Evolutionary conservation across 2,797 vertebrate genomes (phyloP).

Genomic region (Epinephelus malabaricus): DNA sequence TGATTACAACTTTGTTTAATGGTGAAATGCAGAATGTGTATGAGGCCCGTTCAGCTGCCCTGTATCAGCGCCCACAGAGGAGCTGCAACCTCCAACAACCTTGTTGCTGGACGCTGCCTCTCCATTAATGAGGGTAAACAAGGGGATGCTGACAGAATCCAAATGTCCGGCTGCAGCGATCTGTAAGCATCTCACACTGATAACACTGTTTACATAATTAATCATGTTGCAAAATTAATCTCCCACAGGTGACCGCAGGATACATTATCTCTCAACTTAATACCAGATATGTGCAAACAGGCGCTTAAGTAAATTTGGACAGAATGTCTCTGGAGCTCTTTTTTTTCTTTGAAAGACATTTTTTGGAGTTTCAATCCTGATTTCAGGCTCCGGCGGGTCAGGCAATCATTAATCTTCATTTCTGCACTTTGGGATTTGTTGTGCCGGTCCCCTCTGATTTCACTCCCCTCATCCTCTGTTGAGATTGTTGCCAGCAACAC

Average conservation of each 20-base stretch:
- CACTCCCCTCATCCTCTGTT: slow-evolving; percentile 21
- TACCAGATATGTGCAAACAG: slow-evolving; percentile 25
- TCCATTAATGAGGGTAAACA: slow-evolving; percentile 62
- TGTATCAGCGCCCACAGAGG: slow-evolving; percentile 21
- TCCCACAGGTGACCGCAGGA: slow-evolving; percentile 44
- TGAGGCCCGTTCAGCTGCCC: slow-evolving; percentile 2
- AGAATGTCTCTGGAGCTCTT: slow-evolving; percentile 7
- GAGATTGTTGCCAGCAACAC: slow-evolving; percentile 52
- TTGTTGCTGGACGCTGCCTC: slow-evolving; percentile 47
- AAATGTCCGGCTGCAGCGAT: slow-evolving; percentile 51
- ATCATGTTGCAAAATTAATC: slow-evolving; percentile 66
- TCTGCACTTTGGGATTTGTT: slow-evolving; percentile 63
- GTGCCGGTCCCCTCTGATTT: slow-evolving; percentile 68
- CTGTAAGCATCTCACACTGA: slow-evolving; percentile 51
- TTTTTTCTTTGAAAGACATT: slow-evolving; percentile 37
- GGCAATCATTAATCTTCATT: slow-evolving; percentile 86
- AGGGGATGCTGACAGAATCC: slow-evolving; percentile 59
- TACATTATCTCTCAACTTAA: slow-evolving; percentile 42
- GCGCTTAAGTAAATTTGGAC: neutral
- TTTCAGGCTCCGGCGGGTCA: slow-evolving; percentile 60
- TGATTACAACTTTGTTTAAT: slow-evolving; percentile 10
- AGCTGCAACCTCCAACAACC: slow-evolving; percentile 63
- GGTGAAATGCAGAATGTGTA: slow-evolving; percentile 41
- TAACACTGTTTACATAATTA: slow-evolving; percentile 80
- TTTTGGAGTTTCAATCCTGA: slow-evolving; percentile 67